Evolutionary conservation across 2,113 vertebrate genomes (phyloP), one percentile per base, ranked within the genome.

Genomic region (Azemiops feae): DNA sequence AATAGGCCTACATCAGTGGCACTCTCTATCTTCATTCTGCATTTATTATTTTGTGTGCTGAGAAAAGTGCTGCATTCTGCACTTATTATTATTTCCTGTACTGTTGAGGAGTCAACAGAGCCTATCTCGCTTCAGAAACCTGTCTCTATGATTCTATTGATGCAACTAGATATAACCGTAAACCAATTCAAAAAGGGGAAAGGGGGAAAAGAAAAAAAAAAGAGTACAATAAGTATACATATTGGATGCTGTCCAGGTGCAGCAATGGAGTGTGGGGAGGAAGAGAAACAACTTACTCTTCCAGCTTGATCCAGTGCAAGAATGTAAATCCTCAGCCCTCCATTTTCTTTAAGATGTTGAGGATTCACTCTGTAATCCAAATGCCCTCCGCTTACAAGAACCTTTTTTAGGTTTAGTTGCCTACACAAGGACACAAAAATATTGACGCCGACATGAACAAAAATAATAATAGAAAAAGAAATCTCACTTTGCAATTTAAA

Each of bases 321-420:
- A 94, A 99, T 97, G 89, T 97, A 97, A 89, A 98, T 97, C 95
- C 98, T 99, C 89, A 99, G 98, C 89, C 98, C 98, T 22, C 97
- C 98, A 74, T 98, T 98, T 95, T 99, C 99, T 81, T 98, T 97
- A 54, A 99, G 98, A 94, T 98, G 95, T 94, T 99, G 98, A 30
- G 98, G 98, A 96, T 98, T 98, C 89, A 98, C 98, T n/a, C 98
- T 98, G 94, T 99, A 98, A 95, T 99, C 99, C 96, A 99, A 97
- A 96, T 95, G 96, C 43, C 99, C 99, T 0, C 99, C 99, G 91
- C 97, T 98, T 47, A 99, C 98, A 95, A 99, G 97, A 95, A 99
- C 97, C 95, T 99, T 99, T 97, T 98, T 99, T 95, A 99, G 98
- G 95, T 99, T 99, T 90, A 99, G 96, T 87, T 99, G 99, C 95